Conservation (phyloP, 2,797 vertebrate species). For the Pogoniulus pusillus region DNA sequence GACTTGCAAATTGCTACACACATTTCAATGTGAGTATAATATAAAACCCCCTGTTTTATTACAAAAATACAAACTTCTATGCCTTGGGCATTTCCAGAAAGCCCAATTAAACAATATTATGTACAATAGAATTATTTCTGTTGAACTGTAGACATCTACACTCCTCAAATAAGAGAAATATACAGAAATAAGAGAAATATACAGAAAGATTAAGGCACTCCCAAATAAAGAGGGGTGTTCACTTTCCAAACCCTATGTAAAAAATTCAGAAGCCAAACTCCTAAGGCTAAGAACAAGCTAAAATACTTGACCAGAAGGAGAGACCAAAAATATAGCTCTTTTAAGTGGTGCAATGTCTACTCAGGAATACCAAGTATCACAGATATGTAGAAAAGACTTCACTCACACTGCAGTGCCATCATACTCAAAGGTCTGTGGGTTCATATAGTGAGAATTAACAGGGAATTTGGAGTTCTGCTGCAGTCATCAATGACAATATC, state of each 20-base stretch:
- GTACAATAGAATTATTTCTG: too few relatives aligned
- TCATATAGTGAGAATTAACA: background rate
- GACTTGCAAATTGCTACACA: background rate
- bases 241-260: too few relatives aligned
- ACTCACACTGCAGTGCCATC: background rate
- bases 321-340: background rate
- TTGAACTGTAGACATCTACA: too few relatives aligned
- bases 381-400: background rate
- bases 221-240: too few relatives aligned
- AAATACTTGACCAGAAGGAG: background rate
- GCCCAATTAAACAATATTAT: too few relatives aligned
- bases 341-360: background rate
- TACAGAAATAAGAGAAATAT: too few relatives aligned
- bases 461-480: background rate
- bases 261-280: background rate
- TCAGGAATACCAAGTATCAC: background rate
- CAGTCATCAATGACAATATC: background rate
- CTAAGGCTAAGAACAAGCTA: background rate
- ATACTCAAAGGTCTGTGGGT: too few relatives aligned
- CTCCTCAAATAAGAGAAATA: too few relatives aligned
- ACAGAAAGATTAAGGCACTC: too few relatives aligned
- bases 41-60: background rate
- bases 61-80: background rate
- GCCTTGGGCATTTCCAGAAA: too few relatives aligned
- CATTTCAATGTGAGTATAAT: background rate